Percentiles rank a stretch among this genome's conserved stretches.
Evolutionary conservation across 2,888 invertebrate species (phyloP).

Genomic region (Priocnemis perturbator): DNA sequence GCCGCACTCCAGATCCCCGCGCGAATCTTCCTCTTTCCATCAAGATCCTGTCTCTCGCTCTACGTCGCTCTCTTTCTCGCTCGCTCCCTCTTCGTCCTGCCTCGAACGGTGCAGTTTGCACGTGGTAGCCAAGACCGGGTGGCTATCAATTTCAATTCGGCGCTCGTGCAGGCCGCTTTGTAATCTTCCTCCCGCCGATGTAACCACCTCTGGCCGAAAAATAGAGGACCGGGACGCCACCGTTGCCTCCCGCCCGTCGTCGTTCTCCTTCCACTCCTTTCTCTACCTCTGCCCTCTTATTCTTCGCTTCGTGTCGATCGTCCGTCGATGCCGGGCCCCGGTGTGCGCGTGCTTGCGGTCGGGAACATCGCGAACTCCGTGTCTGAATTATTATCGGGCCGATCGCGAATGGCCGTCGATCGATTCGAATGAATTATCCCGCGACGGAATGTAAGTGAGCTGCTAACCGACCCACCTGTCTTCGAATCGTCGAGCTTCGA

Average conservation of each 20-base stretch:
- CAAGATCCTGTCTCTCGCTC: background rate
- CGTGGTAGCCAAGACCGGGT: slow-evolving; percentile 46
- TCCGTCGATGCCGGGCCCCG: slow-evolving; percentile 1
- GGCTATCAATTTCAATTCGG: slow-evolving; percentile 62
- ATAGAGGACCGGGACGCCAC: slow-evolving; percentile 40
- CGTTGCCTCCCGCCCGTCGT: background rate
- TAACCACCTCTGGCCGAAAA: slow-evolving; percentile 34
- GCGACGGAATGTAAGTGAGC: too few species aligned
- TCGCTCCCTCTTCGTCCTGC: background rate
- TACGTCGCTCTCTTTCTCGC: background rate
- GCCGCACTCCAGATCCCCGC: too few species aligned
- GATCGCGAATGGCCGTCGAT: too few species aligned
- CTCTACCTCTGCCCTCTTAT: background rate
- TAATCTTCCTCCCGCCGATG: slow-evolving; percentile 40
- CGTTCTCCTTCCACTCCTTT: slow-evolving; percentile 3
- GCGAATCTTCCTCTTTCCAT: background rate
- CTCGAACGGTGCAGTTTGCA: slow-evolving; percentile 22
- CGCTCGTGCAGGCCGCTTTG: slow-evolving; percentile 49
- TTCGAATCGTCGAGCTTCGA: too few species aligned
- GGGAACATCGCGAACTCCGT: background rate
- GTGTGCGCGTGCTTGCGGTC: slow-evolving; percentile 1
- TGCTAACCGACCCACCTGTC: too few species aligned
- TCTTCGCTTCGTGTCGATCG: slow-evolving; percentile 1
- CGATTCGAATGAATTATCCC: too few species aligned
- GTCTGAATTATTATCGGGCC: background rate